phyloP scores from a whole-genome alignment of 2,113 vertebrate species.

The Megalops atlanticus region DNA sequence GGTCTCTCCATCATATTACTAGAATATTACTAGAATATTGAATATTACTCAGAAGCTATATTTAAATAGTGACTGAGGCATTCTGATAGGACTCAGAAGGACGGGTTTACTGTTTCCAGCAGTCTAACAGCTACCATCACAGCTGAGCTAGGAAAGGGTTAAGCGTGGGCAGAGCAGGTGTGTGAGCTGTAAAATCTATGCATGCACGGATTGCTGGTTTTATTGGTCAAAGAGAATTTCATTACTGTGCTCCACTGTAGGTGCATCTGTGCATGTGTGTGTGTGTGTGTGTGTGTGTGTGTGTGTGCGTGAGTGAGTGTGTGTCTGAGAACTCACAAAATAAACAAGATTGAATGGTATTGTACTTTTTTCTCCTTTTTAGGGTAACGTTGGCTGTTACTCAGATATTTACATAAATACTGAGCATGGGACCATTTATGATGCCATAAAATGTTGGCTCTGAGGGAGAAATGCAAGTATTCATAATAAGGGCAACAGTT shows the following conservation, averaged over 20 bases:
- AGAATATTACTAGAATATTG: too few species aligned
- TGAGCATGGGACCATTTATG: not conserved
- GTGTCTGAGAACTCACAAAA: not conserved
- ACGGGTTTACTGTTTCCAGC: too few species aligned
- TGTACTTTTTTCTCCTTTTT: not conserved
- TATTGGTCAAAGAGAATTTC: not conserved
- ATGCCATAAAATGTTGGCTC: not conserved
- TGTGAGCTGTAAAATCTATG: too few species aligned
- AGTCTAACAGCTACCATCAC: too few species aligned
- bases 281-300: not conserved
- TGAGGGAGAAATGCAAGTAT: not conserved
- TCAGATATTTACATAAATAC: not conserved
- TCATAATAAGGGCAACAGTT: not conserved
- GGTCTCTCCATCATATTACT: too few species aligned
- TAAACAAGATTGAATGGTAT: not conserved
- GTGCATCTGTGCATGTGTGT: not conserved
- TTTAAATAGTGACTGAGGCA: too few species aligned
- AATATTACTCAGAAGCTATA: too few species aligned
- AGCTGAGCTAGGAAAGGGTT: not conserved
- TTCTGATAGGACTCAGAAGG: too few species aligned
- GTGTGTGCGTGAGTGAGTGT: not conserved
- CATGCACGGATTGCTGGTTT: too few species aligned
- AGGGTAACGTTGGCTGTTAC: not conserved
- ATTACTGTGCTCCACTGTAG: not conserved
- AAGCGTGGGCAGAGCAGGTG: not conserved